These are phyloP conservation scores for Coracias cyanogaster DNA, from an alignment of 2,797 vertebrate genomes.

Conservation along the genomic window DNA sequence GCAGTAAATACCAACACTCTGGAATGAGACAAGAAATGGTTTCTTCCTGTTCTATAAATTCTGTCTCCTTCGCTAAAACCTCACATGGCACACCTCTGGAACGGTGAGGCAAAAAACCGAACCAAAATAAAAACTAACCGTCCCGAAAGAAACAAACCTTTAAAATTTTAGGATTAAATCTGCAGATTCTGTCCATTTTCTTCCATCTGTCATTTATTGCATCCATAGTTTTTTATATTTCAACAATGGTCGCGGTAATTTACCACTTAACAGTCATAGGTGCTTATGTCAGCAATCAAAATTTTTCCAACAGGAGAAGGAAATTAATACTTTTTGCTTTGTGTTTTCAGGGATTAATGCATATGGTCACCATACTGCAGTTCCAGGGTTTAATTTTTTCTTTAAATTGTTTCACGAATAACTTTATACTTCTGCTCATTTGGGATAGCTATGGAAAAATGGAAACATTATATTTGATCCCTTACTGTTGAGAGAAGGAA, in stretches of 20 bases:
- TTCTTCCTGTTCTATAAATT: neutral
- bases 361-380: slow-evolving; percentile 63
- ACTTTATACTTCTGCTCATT: slow-evolving; percentile 53
- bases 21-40: neutral
- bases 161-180: neutral
- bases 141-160: neutral
- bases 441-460: slow-evolving; percentile 43
- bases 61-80: neutral
- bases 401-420: slow-evolving; percentile 52
- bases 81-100: neutral
- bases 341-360: slow-evolving; percentile 60
- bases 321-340: slow-evolving; percentile 73
- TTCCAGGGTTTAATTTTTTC: slow-evolving; percentile 24
- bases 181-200: slow-evolving; percentile 33
- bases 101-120: neutral
- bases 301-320: slow-evolving; percentile 62
- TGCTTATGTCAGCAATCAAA: slow-evolving; percentile 64
- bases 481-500: slow-evolving; percentile 26
- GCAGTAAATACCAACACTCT: neutral
- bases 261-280: slow-evolving; percentile 48
- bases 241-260: slow-evolving; percentile 63
- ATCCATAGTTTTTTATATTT: slow-evolving; percentile 44
- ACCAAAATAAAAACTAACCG: neutral
- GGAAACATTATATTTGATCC: slow-evolving; percentile 26
- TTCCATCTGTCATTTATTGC: slow-evolving; percentile 28